Evolutionary conservation across 2,797 vertebrate species (phyloP).

Genomic region (Neosilurus mollespiculum): DNA sequence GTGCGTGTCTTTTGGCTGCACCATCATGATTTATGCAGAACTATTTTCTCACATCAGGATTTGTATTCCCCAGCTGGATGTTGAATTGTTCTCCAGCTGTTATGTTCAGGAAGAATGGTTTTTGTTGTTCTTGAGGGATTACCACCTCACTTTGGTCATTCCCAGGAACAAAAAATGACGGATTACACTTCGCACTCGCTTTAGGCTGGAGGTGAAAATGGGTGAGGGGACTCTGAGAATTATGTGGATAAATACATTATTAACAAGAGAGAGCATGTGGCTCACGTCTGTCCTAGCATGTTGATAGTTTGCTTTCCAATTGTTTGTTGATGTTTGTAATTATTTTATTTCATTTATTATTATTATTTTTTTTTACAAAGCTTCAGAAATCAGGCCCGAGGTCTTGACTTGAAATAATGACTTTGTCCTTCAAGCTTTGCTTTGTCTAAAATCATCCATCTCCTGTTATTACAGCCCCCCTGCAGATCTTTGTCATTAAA

Average conservation of each 20-base stretch:
- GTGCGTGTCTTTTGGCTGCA: slow-evolving; percentile 69
- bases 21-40: slow-evolving; percentile 72
- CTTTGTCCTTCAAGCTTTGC: neutral
- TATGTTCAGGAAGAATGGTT: slow-evolving; percentile 50
- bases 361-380: neutral
- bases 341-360: neutral
- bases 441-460: too few species aligned
- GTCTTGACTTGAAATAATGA: neutral
- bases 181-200: slow-evolving; percentile 68
- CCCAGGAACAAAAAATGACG: slow-evolving; percentile 66
- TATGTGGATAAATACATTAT: slow-evolving; percentile 46
- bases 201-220: slow-evolving; percentile 56
- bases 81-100: slow-evolving; percentile 59
- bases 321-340: too few species aligned
- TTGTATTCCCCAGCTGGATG: slow-evolving; percentile 54
- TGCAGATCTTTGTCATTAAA: too few species aligned
- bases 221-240: slow-evolving; percentile 48
- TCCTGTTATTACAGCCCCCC: too few species aligned
- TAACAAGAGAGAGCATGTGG: neutral
- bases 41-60: slow-evolving; percentile 45
- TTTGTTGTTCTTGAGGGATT: slow-evolving; percentile 57
- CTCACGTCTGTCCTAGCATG: neutral
- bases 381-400: neutral
- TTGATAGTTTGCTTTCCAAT: too few species aligned
- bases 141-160: slow-evolving; percentile 68